These are phyloP conservation scores for Ooceraea biroi DNA, from an alignment of 1,140 invertebrate genomes.

Conservation along the genomic window DNA sequence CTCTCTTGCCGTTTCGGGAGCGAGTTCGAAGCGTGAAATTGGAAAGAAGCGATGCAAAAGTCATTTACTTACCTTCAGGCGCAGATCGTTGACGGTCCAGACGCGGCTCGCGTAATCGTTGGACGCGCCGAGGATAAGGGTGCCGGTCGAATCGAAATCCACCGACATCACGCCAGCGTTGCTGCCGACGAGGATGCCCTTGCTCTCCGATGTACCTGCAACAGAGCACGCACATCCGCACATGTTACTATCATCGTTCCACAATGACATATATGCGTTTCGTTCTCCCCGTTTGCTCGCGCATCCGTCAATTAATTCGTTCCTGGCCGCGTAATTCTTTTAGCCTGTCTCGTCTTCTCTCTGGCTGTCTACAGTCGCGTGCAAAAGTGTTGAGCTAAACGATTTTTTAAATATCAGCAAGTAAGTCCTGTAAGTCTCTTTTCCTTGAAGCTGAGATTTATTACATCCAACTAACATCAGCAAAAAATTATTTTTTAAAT, in stretches of 20 bases:
- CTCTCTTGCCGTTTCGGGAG: neutral
- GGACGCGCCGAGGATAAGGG: slow-evolving; percentile 94
- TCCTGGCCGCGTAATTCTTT: neutral
- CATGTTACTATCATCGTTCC: neutral
- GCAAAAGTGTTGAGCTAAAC: too few relatives aligned
- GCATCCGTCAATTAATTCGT: slow-evolving; percentile 29
- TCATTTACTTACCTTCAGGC: slow-evolving; percentile 92
- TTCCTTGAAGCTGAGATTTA: too few relatives aligned
- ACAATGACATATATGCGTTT: neutral
- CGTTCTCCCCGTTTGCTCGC: neutral
- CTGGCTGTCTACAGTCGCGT: too few relatives aligned
- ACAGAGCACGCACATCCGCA: slow-evolving; percentile 71
- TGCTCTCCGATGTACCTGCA: slow-evolving; percentile 90
- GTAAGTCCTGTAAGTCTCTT: too few relatives aligned
- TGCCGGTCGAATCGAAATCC: slow-evolving; percentile 96
- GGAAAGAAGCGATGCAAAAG: slow-evolving; percentile 6
- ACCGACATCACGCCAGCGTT: slow-evolving; percentile 98
- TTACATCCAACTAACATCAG: too few relatives aligned
- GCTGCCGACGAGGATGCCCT: slow-evolving; percentile 94
- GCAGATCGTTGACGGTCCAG: slow-evolving; percentile 96
- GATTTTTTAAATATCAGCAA: too few relatives aligned
- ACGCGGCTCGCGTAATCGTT: slow-evolving; percentile 98
- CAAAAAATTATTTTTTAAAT: too few relatives aligned
- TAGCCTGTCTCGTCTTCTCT: neutral
- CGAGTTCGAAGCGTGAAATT: neutral